Percentiles rank a stretch among this genome's conserved stretches.
phyloP scores from a whole-genome alignment of 2,888 invertebrate species.

The Agrotis exclamationis region DNA sequence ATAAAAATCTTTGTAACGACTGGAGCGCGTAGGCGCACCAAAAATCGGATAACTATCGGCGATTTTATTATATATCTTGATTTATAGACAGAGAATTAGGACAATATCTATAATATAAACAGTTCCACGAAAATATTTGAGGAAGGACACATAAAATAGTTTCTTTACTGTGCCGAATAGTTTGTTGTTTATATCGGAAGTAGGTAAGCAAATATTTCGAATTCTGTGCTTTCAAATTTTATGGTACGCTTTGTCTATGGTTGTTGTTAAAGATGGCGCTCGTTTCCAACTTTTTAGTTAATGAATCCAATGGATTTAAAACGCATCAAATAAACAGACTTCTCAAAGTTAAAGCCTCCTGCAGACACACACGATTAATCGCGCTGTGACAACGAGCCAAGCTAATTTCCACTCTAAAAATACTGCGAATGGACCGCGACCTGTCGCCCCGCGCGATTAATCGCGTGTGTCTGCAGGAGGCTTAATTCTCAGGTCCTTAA shows the following conservation, averaged over 20 bases:
- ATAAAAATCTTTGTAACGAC: slow-evolving; percentile 60
- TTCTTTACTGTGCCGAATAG: slow-evolving; percentile 2
- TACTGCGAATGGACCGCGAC: no score
- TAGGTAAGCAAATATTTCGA: background rate
- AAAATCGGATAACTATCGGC: slow-evolving; percentile 40
- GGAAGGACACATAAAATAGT: slow-evolving; percentile 11
- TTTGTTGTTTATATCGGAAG: slow-evolving; percentile 12
- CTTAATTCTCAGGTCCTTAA: background rate
- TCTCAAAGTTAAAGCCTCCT: no score
- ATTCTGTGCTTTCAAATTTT: background rate
- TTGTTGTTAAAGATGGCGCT: background rate
- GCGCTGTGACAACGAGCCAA: no score
- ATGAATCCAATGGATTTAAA: background rate
- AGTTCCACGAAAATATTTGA: slow-evolving; percentile 30
- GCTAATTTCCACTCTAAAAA: no score
- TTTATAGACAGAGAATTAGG: slow-evolving; percentile 52
- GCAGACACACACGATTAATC: no score
- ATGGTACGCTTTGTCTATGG: background rate
- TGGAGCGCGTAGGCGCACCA: slow-evolving; percentile 44
- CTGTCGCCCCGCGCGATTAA: no score
- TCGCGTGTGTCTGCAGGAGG: no score
- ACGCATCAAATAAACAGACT: background rate
- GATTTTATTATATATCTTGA: slow-evolving; percentile 49
- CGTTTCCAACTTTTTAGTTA: background rate
- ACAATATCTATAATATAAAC: slow-evolving; percentile 20